A percentile compares a stretch with the other conserved stretches of the same genome.
These are phyloP conservation scores for Crocidura indochinensis DNA, from an alignment of 2,797 vertebrate genomes.

Conservation along the genomic window DNA sequence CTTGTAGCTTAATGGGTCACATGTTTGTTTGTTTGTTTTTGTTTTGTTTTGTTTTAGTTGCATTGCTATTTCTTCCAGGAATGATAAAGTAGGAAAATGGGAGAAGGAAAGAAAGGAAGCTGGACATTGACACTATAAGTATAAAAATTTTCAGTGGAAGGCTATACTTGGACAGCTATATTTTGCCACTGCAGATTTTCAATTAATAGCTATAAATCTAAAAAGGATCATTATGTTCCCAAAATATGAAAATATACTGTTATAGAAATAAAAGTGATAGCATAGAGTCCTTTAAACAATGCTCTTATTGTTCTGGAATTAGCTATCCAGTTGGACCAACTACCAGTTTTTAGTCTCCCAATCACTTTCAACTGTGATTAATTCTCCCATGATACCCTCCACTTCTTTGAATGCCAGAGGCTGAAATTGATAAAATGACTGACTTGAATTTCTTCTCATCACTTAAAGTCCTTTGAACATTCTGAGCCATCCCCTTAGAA, in stretches of 20 bases:
- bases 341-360: background rate
- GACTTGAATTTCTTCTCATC: background rate
- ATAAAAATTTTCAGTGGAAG: background rate
- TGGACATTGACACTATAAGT: background rate
- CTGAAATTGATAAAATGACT: background rate
- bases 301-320: background rate
- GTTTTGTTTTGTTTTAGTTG: too few relatives aligned
- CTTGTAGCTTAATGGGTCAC: background rate
- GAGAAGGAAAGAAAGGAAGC: background rate
- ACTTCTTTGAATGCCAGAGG: too few relatives aligned
- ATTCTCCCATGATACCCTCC: background rate
- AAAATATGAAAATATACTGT: background rate
- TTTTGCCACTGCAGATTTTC: background rate
- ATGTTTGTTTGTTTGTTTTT: too few relatives aligned
- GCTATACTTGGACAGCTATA: background rate
- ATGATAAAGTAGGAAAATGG: rapidly evolving
- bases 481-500: background rate
- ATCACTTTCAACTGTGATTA: background rate
- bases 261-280: background rate
- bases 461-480: background rate
- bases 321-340: background rate
- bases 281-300: background rate
- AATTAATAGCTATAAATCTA: background rate
- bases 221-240: background rate
- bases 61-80: background rate